Conservation (phyloP, 2,888 invertebrate genomes). For the Geotrupes spiniger region DNA sequence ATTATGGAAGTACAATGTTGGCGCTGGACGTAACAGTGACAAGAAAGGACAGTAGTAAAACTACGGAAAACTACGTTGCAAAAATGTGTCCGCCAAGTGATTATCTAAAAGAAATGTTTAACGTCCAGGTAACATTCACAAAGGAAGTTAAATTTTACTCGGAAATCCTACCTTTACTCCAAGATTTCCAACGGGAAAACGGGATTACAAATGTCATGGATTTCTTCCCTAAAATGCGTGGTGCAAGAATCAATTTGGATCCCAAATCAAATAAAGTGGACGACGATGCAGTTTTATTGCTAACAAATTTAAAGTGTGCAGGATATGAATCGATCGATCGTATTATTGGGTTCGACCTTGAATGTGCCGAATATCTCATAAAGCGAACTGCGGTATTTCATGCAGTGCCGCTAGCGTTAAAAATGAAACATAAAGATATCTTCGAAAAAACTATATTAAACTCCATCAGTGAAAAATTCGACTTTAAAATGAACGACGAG, state of each 20-base stretch:
- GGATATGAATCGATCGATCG: conserved; percentile 52
- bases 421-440: conserved; percentile 45
- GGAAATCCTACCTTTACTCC: conserved; percentile 48
- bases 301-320: conserved; percentile 53
- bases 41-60: conserved; percentile 12
- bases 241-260: conserved; percentile 45
- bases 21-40: conserved; percentile 37
- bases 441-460: conserved; percentile 45
- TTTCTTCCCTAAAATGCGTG: conserved; percentile 51
- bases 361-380: conserved; percentile 48
- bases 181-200: conserved; percentile 47
- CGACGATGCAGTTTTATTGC: conserved; percentile 53
- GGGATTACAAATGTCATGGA: conserved; percentile 46
- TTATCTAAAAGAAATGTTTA: conserved; percentile 50
- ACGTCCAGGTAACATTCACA: conserved; percentile 51
- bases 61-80: conserved; percentile 46
- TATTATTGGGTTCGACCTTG: conserved; percentile 50
- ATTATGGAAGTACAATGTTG: conserved; percentile 57
- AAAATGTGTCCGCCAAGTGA: conserved; percentile 55
- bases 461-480: conserved; percentile 31
- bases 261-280: conserved; percentile 43
- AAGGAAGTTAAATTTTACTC: conserved; percentile 56
- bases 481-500: conserved; percentile 13
- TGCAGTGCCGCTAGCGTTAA: conserved; percentile 54
- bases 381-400: conserved; percentile 54